Evolutionary conservation across 2,888 invertebrate species (phyloP).

Genomic region (Selenia dentaria): DNA sequence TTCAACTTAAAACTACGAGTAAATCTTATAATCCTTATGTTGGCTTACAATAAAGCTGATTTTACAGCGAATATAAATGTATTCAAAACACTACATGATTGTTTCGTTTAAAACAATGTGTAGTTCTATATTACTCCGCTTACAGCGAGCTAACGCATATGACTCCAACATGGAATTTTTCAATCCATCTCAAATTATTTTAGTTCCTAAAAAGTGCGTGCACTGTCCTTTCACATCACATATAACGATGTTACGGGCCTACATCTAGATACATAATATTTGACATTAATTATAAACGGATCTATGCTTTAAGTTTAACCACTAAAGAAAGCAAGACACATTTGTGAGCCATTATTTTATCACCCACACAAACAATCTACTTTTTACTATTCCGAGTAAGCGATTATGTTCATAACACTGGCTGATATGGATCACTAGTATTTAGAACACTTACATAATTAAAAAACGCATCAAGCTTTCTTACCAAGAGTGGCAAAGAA

Average conservation of each 20-base stretch:
- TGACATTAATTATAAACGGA: too few species aligned
- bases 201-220: too few species aligned
- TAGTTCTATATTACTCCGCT: slow-evolving; percentile 2
- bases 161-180: too few species aligned
- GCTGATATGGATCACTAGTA: slow-evolving; percentile 14
- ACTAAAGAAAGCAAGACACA: slow-evolving; percentile 4
- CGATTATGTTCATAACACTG: slow-evolving; percentile 1
- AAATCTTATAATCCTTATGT: slow-evolving; percentile 25
- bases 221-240: too few species aligned
- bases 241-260: too few species aligned
- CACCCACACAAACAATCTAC: background rate
- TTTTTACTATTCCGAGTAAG: too few species aligned
- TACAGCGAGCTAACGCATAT: background rate
- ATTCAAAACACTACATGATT: slow-evolving; percentile 8
- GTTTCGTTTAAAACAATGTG: slow-evolving; percentile 16
- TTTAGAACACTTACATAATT: too few species aligned
- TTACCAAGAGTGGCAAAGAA: too few species aligned
- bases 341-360: background rate
- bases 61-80: slow-evolving; percentile 11
- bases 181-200: too few species aligned
- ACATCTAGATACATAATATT: too few species aligned
- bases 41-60: slow-evolving; percentile 3
- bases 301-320: too few species aligned
- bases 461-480: too few species aligned
- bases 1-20: slow-evolving; percentile 45